Percentiles rank a stretch among this genome's conserved stretches.
phyloP scores from a whole-genome alignment of 1,140 invertebrate species.

The Cepaea nemoralis region DNA sequence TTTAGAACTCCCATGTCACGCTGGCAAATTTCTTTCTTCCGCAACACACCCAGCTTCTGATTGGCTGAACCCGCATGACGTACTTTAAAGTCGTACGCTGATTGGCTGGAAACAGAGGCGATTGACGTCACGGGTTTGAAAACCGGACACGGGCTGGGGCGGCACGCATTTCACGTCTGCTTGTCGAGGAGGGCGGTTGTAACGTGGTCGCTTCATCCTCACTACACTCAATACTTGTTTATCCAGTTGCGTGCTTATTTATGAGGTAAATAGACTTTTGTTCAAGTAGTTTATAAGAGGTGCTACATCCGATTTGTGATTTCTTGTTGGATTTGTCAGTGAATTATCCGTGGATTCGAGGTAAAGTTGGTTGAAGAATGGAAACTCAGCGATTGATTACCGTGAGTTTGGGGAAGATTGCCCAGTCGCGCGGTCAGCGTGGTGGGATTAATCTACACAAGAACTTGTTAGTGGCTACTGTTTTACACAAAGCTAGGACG shows the following conservation, averaged over 20 bases:
- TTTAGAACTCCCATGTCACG: constrained; percentile 50
- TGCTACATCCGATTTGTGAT: too few relatives aligned
- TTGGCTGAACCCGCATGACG: constrained; percentile 36
- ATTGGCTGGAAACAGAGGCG: constrained; percentile 44
- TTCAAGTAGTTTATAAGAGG: too few relatives aligned
- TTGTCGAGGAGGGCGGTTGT: constrained; percentile 10
- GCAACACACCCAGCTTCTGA: constrained; percentile 31
- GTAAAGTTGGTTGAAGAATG: too few relatives aligned
- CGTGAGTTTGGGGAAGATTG: constrained; percentile 80
- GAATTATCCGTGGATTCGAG: too few relatives aligned
- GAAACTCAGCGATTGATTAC: constrained; percentile 78
- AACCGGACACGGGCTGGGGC: constrained; percentile 45
- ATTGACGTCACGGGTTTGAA: constrained; percentile 55
- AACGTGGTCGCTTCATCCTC: too few relatives aligned
- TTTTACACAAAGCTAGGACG: constrained; percentile 79
- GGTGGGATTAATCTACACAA: constrained; percentile 79
- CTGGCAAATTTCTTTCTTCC: constrained; percentile 46
- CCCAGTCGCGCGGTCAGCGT: constrained; percentile 76
- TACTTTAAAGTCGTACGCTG: constrained; percentile 9
- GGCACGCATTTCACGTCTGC: constrained; percentile 37
- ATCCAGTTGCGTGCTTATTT: too few relatives aligned
- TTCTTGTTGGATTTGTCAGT: too few relatives aligned
- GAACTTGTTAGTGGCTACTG: constrained; percentile 79
- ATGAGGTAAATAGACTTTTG: too few relatives aligned
- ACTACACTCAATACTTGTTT: too few relatives aligned